Evolutionary conservation across 2,888 invertebrate genomes (phyloP), one percentile per base, ranked within the genome.

Genomic region (Metopia argyrocephala): DNA sequence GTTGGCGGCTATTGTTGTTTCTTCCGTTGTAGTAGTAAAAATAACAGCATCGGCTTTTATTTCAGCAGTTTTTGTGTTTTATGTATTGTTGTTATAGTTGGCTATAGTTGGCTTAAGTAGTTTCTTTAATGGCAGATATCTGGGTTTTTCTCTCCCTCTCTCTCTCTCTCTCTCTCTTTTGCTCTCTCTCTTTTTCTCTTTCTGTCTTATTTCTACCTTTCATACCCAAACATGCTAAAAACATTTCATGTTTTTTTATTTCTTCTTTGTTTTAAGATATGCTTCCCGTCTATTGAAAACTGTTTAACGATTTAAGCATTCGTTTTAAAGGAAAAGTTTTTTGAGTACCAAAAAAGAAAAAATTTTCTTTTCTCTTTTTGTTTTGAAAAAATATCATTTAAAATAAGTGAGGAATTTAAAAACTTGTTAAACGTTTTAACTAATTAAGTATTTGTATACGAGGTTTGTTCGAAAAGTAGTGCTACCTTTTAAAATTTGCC

Each of bases 1-100:
- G 48, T 48, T 18, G 48, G 4, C 6, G 12, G 15, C n/a, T 18
- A 18, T 15, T 48, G 20, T 48, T 18, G 48, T n/a, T 20, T 7
- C 18, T 12, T 23, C 45, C 20, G 28, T 20, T 28, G 52, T 23
- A 45, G 61, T 38, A 61, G 59, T 23, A 62, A 52, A 52, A 68
- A 45, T 31, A 62, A 46, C 23, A 68, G 68, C 61, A 68, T 76
- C 52, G 68, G 54, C 46, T 46, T 76, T 68, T 68, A 21, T 46
- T 68, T 68, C 61, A 68, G 38, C 38, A 38, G 9, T 38, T 38
- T 9, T 9, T n/a, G n/a, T n/a, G n/a, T n/a, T n/a, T n/a, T n/a
- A n/a, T n/a, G n/a, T n/a, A n/a, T 38, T 38, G 12, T 38, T 38
- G 38, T 38, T 38, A 15, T 38, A 1, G 38, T 38, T 38, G n/a